Percentiles rank a stretch among this genome's conserved stretches.
Conservation (phyloP, 2,113 vertebrate species). For the Hypanus sabinus region DNA sequence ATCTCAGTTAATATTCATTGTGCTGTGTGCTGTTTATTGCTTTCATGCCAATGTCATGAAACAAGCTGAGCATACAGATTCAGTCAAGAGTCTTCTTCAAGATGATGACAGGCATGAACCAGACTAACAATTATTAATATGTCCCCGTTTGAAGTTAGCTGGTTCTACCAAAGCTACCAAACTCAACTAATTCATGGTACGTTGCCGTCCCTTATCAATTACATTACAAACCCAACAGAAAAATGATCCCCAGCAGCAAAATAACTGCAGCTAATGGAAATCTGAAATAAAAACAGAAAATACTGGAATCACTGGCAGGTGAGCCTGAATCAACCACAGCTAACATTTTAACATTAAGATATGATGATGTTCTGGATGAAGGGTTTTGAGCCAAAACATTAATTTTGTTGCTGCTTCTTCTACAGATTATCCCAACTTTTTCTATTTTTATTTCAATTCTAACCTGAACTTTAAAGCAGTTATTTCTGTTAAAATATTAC, state of each 20-base stretch:
- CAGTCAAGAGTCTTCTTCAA: not conserved
- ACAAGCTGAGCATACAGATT: not conserved
- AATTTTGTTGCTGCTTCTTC: no score
- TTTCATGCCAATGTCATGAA: not conserved
- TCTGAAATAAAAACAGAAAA: no score
- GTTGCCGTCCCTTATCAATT: not conserved
- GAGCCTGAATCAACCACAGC: no score
- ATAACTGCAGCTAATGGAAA: no score
- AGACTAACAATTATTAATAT: not conserved
- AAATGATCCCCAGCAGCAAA: not conserved
- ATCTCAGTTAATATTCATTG: not conserved
- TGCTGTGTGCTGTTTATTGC: not conserved
- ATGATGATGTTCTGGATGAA: no score
- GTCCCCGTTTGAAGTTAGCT: not conserved
- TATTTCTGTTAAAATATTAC: not conserved
- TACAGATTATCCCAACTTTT: no score
- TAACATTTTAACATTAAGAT: no score
- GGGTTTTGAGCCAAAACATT: no score
- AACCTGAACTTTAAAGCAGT: not conserved
- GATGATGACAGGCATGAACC: not conserved
- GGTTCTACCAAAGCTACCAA: not conserved
- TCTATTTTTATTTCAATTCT: not conserved
- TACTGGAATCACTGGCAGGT: no score
- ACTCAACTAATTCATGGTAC: not conserved
- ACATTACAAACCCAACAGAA: not conserved